These are phyloP conservation scores for Balaeniceps rex DNA, from an alignment of 2,113 vertebrate species.

Conservation along the genomic window DNA sequence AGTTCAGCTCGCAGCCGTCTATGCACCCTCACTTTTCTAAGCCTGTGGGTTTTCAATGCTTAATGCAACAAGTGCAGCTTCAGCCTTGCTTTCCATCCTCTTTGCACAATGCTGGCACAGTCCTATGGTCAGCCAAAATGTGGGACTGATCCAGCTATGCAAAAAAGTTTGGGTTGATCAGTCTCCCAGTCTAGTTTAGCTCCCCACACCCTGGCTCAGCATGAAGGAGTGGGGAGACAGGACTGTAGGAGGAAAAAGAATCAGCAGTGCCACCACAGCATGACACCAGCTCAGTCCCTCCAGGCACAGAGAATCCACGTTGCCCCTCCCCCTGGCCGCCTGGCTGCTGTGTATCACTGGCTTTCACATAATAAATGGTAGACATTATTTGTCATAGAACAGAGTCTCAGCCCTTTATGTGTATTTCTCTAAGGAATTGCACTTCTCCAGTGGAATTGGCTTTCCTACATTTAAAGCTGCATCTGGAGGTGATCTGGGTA, in stretches of 20 bases:
- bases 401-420: not conserved
- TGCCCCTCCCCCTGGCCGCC: no score
- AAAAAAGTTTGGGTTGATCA: not conserved
- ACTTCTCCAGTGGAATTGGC: not conserved
- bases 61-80: not conserved
- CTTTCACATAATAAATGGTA: not conserved
- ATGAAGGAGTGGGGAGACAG: not conserved
- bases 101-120: not conserved
- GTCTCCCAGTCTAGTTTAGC: not conserved
- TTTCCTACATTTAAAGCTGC: not conserved
- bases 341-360: not conserved
- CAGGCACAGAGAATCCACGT: not conserved
- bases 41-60: not conserved
- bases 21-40: not conserved
- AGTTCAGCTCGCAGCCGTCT: not conserved
- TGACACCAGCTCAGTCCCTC: not conserved
- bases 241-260: not conserved
- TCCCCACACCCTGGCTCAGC: not conserved
- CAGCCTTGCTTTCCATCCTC: not conserved
- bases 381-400: not conserved
- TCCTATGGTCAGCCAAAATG: not conserved
- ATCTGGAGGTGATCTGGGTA: not conserved
- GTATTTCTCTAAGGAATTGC: not conserved
- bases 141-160: not conserved
- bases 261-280: not conserved